phyloP scores from a whole-genome alignment of 2,113 vertebrate species.

The Coracopsis vasa region DNA sequence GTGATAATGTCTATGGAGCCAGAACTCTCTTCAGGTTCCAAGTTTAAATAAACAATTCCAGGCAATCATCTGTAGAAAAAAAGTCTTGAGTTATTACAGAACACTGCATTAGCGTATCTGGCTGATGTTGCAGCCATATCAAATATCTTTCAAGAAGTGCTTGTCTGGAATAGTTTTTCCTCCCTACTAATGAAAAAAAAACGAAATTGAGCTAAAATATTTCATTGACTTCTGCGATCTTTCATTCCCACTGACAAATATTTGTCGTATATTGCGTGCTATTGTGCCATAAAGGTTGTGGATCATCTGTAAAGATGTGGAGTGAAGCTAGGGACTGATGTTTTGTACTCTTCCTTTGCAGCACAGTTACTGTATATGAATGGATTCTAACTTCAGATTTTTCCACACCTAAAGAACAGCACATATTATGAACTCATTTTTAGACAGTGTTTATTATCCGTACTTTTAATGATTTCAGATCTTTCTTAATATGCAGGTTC shows the following conservation, averaged over 20 bases:
- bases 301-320: neutral
- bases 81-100: neutral
- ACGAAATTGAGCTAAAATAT: neutral
- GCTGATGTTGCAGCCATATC: neutral
- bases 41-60: slow-evolving; percentile 53
- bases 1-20: neutral
- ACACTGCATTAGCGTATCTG: neutral
- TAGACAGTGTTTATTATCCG: neutral
- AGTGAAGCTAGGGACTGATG: neutral
- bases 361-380: neutral
- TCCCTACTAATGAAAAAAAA: neutral
- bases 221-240: neutral
- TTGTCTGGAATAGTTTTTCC: slow-evolving; percentile 30
- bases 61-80: neutral
- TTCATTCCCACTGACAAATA: slow-evolving; percentile 21
- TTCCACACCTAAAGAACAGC: neutral
- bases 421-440: neutral
- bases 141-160: slow-evolving; percentile 18
- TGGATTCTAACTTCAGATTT: neutral
- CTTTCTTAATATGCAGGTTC: neutral
- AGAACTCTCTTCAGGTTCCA: slow-evolving; percentile 40
- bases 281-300: neutral
- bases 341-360: neutral
- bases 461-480: neutral
- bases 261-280: neutral